Evolutionary conservation across 2,888 invertebrate species (phyloP).

Genomic region (Disparrhopalites patrizii): DNA sequence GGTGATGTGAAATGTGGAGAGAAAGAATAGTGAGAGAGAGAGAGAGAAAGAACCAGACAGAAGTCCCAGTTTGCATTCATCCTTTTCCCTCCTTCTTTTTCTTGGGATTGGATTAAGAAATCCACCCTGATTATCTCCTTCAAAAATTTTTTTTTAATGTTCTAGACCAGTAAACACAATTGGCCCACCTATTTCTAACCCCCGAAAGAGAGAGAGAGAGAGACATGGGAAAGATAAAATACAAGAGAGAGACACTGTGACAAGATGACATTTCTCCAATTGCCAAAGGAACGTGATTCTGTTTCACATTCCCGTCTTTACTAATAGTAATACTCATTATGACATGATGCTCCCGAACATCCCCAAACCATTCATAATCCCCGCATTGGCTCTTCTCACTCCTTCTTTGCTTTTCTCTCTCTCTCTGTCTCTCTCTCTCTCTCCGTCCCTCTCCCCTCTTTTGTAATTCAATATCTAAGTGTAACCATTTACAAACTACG

Average conservation of each 20-base stretch:
- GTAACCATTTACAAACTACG: neutral
- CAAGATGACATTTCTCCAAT: slow-evolving; percentile 9
- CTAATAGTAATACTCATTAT: slow-evolving; percentile 29
- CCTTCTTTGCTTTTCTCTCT: too few species aligned
- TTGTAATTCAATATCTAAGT: neutral
- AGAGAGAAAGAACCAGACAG: too few species aligned
- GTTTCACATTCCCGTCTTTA: slow-evolving; percentile 31
- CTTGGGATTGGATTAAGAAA: slow-evolving; percentile 32
- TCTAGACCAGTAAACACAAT: neutral
- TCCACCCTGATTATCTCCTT: slow-evolving; percentile 4
- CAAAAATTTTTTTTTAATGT: neutral
- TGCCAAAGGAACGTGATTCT: slow-evolving; percentile 32
- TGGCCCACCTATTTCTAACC: slow-evolving; percentile 13
- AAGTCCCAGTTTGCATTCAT: slow-evolving; percentile 19
- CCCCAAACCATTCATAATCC: slow-evolving; percentile 9
- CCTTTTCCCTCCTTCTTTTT: too few species aligned
- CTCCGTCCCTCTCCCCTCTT: neutral
- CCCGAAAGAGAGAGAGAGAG: too few species aligned
- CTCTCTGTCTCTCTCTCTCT: neutral
- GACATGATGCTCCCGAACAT: slow-evolving; percentile 15
- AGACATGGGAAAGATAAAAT: too few species aligned
- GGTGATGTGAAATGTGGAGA: slow-evolving; percentile 23
- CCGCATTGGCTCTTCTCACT: neutral
- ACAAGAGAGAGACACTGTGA: too few species aligned
- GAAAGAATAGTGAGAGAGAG: too few species aligned